Percentiles rank a stretch among this genome's conserved stretches.
These are phyloP conservation scores for Hydrocynus forskahlii DNA, from an alignment of 2,797 vertebrate species.

Conservation along the genomic window DNA sequence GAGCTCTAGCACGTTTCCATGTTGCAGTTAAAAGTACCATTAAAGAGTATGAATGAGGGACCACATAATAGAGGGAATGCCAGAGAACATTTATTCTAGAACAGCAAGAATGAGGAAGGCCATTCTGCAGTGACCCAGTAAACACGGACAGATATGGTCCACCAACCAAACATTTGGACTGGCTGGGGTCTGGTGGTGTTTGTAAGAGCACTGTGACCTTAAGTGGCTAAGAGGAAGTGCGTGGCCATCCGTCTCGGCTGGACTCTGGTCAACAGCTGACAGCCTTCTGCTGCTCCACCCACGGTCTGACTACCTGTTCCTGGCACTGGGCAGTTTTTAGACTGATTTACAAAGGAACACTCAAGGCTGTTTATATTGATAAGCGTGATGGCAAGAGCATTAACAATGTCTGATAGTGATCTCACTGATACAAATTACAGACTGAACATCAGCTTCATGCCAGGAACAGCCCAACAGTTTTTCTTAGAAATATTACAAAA, in stretches of 20 bases:
- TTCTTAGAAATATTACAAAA: background rate
- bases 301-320: slow-evolving; percentile 12
- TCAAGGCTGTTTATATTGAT: slow-evolving; percentile 16
- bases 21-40: no score
- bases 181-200: background rate
- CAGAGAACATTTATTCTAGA: no score
- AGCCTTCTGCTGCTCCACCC: background rate
- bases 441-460: background rate
- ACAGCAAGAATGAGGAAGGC: background rate
- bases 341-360: slow-evolving; percentile 2
- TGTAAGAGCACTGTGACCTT: background rate
- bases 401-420: background rate
- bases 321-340: background rate
- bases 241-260: background rate
- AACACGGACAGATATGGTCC: background rate
- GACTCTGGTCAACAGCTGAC: background rate
- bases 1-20: no score
- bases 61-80: no score
- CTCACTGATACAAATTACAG: slow-evolving; percentile 12
- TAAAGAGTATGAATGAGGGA: no score
- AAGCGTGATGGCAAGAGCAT: background rate
- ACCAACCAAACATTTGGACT: no score
- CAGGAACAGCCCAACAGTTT: background rate
- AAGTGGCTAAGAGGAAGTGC: slow-evolving; percentile 10
- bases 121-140: background rate